Percentiles rank a stretch among this genome's conserved stretches.
Evolutionary conservation across 2,113 vertebrate species (phyloP).

Genomic region (Prietella phreatophila): DNA sequence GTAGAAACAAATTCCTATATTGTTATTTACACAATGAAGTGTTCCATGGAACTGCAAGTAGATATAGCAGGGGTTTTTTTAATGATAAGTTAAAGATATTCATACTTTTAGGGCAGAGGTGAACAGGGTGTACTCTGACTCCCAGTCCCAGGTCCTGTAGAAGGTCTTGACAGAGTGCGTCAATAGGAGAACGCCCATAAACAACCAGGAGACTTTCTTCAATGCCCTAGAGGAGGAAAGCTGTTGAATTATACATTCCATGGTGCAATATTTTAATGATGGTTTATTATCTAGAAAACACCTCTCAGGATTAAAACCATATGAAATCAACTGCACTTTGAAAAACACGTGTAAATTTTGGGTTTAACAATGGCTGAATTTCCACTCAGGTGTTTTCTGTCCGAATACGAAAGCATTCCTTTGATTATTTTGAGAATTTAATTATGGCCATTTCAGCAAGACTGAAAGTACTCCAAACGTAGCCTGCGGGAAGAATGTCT

Average conservation of each 20-base stretch:
- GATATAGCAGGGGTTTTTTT: neutral
- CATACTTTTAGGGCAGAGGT: conserved; percentile 95
- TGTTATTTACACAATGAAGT: neutral
- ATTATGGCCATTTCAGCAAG: no score
- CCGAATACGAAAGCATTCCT: neutral
- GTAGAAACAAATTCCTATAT: neutral
- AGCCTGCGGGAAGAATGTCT: no score
- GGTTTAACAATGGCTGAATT: neutral
- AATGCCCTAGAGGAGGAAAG: conserved; percentile 71
- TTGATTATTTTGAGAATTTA: no score
- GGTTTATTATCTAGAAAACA: neutral
- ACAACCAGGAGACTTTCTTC: conserved; percentile 87
- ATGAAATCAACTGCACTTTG: neutral
- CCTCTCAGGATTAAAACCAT: neutral
- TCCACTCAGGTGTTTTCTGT: neutral
- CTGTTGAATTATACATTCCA: neutral
- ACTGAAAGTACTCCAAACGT: no score
- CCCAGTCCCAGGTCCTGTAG: conserved; percentile 97
- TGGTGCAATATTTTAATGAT: neutral
- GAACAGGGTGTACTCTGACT: conserved; percentile 96
- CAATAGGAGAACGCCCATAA: conserved; percentile 80
- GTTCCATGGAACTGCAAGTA: neutral
- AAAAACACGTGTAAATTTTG: neutral
- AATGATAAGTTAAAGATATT: neutral
- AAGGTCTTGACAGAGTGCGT: conserved; percentile 93